phyloP scores from a whole-genome alignment of 2,888 invertebrate genomes.

The Lepidocyrtinus sp. region DNA sequence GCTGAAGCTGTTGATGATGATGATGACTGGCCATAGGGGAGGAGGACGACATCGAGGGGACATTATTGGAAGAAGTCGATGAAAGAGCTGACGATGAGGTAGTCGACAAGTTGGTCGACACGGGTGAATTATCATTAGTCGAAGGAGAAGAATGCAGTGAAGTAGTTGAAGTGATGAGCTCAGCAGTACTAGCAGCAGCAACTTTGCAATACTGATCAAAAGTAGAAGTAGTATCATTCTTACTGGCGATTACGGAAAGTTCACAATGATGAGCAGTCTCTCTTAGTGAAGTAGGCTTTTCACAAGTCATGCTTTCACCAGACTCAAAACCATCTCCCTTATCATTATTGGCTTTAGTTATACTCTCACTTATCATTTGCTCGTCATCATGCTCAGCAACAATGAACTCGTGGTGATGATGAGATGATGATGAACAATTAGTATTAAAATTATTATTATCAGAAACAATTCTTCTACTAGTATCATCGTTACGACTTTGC shows the following conservation, averaged over 20 bases:
- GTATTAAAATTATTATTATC: conserved; percentile 38
- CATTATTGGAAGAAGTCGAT: conserved; percentile 39
- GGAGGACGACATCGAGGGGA: conserved; percentile 32
- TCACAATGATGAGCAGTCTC: conserved; percentile 63
- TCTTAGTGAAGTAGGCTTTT: conserved; percentile 46
- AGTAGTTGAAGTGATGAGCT: conserved; percentile 55
- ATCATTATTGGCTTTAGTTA: conserved; percentile 1
- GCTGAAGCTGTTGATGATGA: conserved; percentile 23
- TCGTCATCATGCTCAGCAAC: background rate
- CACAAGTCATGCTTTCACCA: conserved; percentile 22
- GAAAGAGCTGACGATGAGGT: conserved; percentile 56
- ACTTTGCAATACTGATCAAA: conserved; percentile 63
- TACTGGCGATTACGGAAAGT: conserved; percentile 64
- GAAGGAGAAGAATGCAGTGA: conserved; percentile 52
- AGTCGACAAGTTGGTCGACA: conserved; percentile 21
- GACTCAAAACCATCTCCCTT: conserved; percentile 1
- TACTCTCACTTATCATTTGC: conserved; percentile 48
- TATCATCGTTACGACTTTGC: conserved; percentile 55
- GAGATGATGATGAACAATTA: conserved; percentile 23
- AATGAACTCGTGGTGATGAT: background rate
- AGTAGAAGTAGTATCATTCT: conserved; percentile 49
- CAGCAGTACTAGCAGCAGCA: conserved; percentile 51
- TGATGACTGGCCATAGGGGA: conserved; percentile 53
- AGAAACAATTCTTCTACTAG: conserved; percentile 1
- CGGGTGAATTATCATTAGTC: conserved; percentile 41